These are phyloP conservation scores for Lapara coniferarum DNA, from an alignment of 2,888 invertebrate species.

Conservation along the genomic window DNA sequence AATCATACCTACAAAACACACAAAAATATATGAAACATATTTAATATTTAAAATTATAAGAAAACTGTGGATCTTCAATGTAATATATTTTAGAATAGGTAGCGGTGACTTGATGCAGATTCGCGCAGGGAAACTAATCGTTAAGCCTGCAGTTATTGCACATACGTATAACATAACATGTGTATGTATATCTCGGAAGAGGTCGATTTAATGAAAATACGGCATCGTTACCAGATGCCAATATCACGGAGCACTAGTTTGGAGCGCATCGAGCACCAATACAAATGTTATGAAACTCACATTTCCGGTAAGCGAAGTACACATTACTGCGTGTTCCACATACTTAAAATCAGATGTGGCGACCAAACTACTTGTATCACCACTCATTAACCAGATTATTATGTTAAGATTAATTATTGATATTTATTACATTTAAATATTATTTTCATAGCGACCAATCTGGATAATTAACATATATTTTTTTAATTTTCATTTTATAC, in stretches of 20 bases:
- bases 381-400: constrained; percentile 2
- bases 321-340: constrained; percentile 19
- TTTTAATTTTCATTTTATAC: not conserved
- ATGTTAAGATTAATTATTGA: not conserved
- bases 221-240: constrained; percentile 31
- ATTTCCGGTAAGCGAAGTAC: constrained; percentile 29
- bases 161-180: not conserved
- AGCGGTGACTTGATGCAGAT: too few species aligned
- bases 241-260: constrained; percentile 51
- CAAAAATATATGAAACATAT: too few species aligned
- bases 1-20: too few species aligned
- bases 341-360: constrained; percentile 3
- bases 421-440: not conserved
- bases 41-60: too few species aligned
- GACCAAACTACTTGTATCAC: not conserved
- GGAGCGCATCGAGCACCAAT: constrained; percentile 37
- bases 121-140: too few species aligned
- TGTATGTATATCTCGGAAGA: not conserved
- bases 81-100: too few species aligned
- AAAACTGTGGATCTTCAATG: too few species aligned
- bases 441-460: not conserved
- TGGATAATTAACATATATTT: not conserved
- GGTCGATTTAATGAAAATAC: not conserved
- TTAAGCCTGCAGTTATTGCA: not conserved
- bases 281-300: constrained; percentile 31